These are phyloP conservation scores for Rhea pennata DNA, from an alignment of 2,113 vertebrate genomes.

Conservation along the genomic window DNA sequence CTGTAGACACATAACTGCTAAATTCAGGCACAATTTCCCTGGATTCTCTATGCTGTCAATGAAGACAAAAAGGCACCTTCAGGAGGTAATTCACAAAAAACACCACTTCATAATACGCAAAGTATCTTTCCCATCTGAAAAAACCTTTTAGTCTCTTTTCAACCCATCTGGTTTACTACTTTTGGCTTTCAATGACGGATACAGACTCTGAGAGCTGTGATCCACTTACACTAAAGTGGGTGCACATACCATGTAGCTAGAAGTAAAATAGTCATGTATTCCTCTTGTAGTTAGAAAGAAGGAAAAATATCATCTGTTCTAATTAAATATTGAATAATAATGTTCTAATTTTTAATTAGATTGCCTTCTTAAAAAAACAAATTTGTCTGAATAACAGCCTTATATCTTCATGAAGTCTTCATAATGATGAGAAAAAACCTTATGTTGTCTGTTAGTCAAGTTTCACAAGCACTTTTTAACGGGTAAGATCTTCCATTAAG, in stretches of 20 bases:
- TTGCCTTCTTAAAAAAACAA: neutral
- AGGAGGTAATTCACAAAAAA: neutral
- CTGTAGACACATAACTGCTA: neutral
- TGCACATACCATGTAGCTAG: accelerated
- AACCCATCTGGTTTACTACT: neutral
- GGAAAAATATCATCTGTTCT: constrained; percentile 15
- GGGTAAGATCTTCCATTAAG: neutral
- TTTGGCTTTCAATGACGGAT: accelerated
- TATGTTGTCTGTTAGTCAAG: neutral
- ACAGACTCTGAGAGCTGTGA: accelerated
- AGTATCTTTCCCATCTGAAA: neutral
- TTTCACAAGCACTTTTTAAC: neutral
- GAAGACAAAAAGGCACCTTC: neutral
- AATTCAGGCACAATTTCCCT: neutral
- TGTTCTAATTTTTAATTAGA: constrained; percentile 40
- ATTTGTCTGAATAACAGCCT: constrained; percentile 16
- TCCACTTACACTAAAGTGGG: neutral
- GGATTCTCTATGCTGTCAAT: neutral
- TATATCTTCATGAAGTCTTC: neutral
- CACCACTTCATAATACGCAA: neutral
- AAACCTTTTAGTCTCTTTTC: neutral
- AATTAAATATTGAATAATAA: constrained; percentile 55
- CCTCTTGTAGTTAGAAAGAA: neutral
- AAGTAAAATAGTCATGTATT: neutral
- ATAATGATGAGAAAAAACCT: neutral